Percentiles rank a stretch among this genome's conserved stretches.
phyloP scores from a whole-genome alignment of 2,797 vertebrate genomes.

The Lepidocolaptes lacrymiger region DNA sequence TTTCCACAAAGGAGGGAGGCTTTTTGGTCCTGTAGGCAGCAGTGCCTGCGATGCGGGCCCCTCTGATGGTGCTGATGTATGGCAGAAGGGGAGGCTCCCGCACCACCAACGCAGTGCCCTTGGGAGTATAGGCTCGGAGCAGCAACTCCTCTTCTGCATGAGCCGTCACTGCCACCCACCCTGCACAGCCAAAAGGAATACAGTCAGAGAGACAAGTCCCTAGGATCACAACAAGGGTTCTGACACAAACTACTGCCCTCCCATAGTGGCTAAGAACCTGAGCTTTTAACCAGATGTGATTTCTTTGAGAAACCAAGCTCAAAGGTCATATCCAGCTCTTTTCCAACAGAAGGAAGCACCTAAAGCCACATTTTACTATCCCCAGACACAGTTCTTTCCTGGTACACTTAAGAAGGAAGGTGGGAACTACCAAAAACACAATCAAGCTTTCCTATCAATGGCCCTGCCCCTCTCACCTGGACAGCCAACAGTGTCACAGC shows the following conservation, averaged over 20 bases:
- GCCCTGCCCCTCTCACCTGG: background rate
- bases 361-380: background rate
- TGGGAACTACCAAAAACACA: background rate
- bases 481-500: background rate
- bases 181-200: slow-evolving; percentile 64
- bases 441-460: background rate
- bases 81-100: slow-evolving; percentile 86
- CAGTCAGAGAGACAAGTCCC: background rate
- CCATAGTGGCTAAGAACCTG: background rate
- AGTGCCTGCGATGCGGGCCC: slow-evolving; percentile 79
- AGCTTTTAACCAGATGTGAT: background rate
- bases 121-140: slow-evolving; percentile 82
- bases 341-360: background rate
- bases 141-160: slow-evolving; percentile 66
- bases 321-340: background rate
- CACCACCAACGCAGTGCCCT: slow-evolving; percentile 69
- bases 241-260: background rate
- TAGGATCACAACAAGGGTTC: background rate
- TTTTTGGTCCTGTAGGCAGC: slow-evolving; percentile 81
- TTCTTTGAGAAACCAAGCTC: background rate
- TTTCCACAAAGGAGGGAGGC: slow-evolving; percentile 70
- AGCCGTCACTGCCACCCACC: slow-evolving; percentile 91
- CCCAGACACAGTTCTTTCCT: background rate
- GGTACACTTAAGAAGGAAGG: background rate
- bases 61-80: slow-evolving; percentile 81